Evolutionary conservation across 2,113 vertebrate genomes (phyloP).

Genomic region (Upupa epops): DNA sequence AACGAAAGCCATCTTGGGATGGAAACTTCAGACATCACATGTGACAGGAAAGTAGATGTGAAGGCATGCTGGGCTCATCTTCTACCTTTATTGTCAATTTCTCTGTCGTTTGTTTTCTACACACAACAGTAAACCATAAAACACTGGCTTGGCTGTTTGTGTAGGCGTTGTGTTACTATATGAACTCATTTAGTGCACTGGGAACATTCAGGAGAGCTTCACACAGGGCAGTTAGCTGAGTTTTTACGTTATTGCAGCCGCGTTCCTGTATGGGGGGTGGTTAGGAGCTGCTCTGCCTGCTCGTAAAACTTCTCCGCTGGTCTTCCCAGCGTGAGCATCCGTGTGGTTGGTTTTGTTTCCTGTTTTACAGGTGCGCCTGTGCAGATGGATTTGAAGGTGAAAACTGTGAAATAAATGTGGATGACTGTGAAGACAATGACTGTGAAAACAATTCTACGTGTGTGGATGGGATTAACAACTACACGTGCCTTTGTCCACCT

Average conservation of each 20-base stretch:
- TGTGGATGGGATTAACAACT: constrained; percentile 97
- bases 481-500: constrained; percentile 94
- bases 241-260: neutral
- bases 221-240: too few relatives aligned
- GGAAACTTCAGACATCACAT: neutral
- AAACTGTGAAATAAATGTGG: constrained; percentile 92
- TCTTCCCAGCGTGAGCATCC: neutral
- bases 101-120: neutral
- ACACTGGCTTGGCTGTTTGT: neutral
- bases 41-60: neutral
- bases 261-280: neutral
- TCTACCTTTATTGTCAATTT: neutral
- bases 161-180: neutral
- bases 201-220: neutral
- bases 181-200: neutral
- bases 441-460: constrained; percentile 99
- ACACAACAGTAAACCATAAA: neutral
- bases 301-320: neutral
- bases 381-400: constrained; percentile 96
- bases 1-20: neutral
- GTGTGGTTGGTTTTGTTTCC: neutral
- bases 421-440: constrained; percentile 98
- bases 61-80: neutral
- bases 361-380: constrained; percentile 87
- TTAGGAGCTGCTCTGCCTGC: neutral